Base-by-base conservation (phyloP, 1,140 invertebrate genomes). In the Eulimnadia texana region DNA sequence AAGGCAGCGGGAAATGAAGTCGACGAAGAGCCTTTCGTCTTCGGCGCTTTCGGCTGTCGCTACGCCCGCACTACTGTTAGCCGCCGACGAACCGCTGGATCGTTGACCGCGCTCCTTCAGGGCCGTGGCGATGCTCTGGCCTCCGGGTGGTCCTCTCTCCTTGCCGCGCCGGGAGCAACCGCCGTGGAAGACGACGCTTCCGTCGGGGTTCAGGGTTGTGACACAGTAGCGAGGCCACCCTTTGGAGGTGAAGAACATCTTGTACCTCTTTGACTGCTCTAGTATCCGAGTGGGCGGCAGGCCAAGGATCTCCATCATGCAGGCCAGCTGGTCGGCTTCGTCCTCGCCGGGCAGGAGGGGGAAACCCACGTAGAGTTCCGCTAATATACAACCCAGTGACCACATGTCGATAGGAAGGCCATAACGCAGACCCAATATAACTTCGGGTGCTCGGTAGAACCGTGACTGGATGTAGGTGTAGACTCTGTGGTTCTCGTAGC, bases 371-470 rank as follows among this genome's bases (percentile, higher is more conserved):
- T 90, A 78, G n/a, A 95, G 79, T 71, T 92, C 89, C 13, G 84
- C 85, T 29, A 92, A 72, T 67, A 92, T 91, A 69, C 88, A 92
- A 0, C 97, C 97, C 50, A 98, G 76, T 64, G 90, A 96, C 97
- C 97, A 99, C 94, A 99, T 99, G 75, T 99, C 97, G 65, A 99
- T 99, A 19, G 96, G 89, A 85, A 96, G 93, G 22, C 94, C 94
- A 77, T 99, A 99, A 69, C 88, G 84, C 3, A 89, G 89, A 1
- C 96, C 95, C 62, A 99, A 78, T 72, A 99, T 99, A 51, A 99
- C 95, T 80, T 99, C 96, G 1, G 97, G 97, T 22, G 97, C 96
- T 28, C 96, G 81, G 76, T 99, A 99, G 78, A 98, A 99, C 63
- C 96, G 78, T 53, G 93, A 98, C 74, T 99, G 97, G 68, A 99